Evolutionary conservation across 1,140 invertebrate species (phyloP), one percentile per base, ranked within the genome.

Genomic region (Papilio xuthus): DNA sequence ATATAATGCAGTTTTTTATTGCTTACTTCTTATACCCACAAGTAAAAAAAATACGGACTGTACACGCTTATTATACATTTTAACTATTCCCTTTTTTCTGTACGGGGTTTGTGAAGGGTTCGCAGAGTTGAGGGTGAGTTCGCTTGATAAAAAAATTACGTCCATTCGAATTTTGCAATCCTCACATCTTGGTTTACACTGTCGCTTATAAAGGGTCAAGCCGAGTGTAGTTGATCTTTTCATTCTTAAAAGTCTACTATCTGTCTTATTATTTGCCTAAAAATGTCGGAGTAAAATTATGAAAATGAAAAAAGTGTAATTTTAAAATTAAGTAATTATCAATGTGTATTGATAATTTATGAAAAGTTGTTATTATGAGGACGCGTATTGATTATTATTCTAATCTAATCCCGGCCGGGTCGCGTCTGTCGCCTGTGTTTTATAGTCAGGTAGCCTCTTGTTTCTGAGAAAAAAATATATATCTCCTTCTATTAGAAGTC

Each of bases 1-100:
- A 94, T 94, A 94, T 94, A 94, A 94, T 94, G 92, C 90, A 91
- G 83, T 94, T 94, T 94, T 94, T 94, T 94, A 92, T 92, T 92
- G 89, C 92, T 85, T 84, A 84, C 91, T 92, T 89, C 88, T 91
- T 88, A 88, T 91, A 92, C 91, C 92, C 91, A 90, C 90, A 91
- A 88, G 87, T 86, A 90, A 93, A 93, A 88, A 88, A 93, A 92
- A 93, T 85, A 89, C 86, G 84, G 79, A 85, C 86, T 90, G 86
- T 81, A 86, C 81, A 81, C 90, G 87, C 82, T 83, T 84, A 89
- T 89, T 92, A 88, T 89, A 91, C 89, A 88, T 94, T 92, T 92
- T 90, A 90, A 92, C 92, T 92, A 94, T 94, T 90, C 92, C 87
- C 84, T 83, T 86, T 89, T 89, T 90, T 90, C 86, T 86, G 76